Conservation (phyloP, 2,797 vertebrate genomes). For the Danionella dracula region DNA sequence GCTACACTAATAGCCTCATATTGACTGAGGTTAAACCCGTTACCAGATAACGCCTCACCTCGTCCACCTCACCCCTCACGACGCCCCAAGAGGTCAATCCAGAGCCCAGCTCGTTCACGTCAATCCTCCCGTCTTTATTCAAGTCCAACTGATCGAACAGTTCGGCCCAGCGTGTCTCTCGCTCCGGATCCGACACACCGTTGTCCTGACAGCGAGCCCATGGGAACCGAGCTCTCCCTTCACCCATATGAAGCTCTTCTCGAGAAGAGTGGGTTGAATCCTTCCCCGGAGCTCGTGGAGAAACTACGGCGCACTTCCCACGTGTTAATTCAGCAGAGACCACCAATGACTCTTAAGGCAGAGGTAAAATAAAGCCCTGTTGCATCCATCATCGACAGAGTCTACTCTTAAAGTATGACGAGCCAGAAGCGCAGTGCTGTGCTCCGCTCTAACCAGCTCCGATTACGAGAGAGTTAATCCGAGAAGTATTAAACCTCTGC, state of each 20-base stretch:
- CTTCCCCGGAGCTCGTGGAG: too few species aligned
- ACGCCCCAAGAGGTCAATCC: constrained; percentile 71
- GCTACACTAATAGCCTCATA: too few species aligned
- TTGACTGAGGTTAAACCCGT: too few species aligned
- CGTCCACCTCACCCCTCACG: constrained; percentile 60
- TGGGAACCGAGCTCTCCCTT: constrained; percentile 41
- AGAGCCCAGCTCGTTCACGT: constrained; percentile 70
- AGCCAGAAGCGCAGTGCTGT: background rate
- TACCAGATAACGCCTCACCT: constrained; percentile 55
- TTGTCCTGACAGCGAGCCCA: constrained; percentile 44
- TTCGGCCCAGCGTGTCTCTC: constrained; percentile 64
- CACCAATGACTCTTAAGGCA: background rate
- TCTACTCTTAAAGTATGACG: too few species aligned
- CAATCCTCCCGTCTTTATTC: constrained; percentile 79
- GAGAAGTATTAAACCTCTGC: constrained; percentile 23
- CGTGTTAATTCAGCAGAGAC: background rate
- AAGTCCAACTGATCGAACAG: constrained; percentile 80
- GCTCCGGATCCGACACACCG: constrained; percentile 53
- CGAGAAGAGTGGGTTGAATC: too few species aligned
- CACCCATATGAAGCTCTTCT: constrained; percentile 55
- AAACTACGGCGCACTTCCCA: background rate
- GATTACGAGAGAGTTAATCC: constrained; percentile 35
- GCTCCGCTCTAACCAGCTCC: background rate
- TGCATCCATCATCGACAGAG: background rate
- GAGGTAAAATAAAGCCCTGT: too few species aligned